A percentile compares a stretch with the other conserved stretches of the same genome.
phyloP scores from a whole-genome alignment of 2,797 vertebrate species.

The Sebastes kiyomatsui region DNA sequence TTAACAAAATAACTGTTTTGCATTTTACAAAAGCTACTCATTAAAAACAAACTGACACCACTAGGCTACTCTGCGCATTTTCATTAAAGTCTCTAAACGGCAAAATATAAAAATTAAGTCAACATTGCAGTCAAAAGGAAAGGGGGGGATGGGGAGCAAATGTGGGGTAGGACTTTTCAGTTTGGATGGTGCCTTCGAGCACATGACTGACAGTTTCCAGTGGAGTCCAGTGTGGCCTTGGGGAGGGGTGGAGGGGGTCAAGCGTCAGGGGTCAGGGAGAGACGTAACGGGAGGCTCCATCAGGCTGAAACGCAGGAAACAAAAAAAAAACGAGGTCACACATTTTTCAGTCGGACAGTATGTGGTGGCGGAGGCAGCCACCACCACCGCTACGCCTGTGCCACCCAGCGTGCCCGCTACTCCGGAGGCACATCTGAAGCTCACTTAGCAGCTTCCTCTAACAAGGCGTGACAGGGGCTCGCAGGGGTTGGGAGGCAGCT shows the following conservation, averaged over 20 bases:
- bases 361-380: slow-evolving; percentile 17
- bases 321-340: slow-evolving; percentile 53
- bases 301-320: slow-evolving; percentile 62
- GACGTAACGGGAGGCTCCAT: slow-evolving; percentile 48
- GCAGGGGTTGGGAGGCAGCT: slow-evolving; percentile 25
- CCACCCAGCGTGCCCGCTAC: slow-evolving; percentile 50
- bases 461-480: slow-evolving; percentile 64
- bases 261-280: slow-evolving; percentile 44
- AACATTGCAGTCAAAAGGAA: slow-evolving; percentile 60
- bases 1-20: slow-evolving; percentile 49
- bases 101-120: slow-evolving; percentile 78
- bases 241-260: slow-evolving; percentile 20
- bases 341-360: slow-evolving; percentile 20
- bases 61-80: slow-evolving; percentile 42
- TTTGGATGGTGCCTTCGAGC: slow-evolving; percentile 33
- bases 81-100: slow-evolving; percentile 51
- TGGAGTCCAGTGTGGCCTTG: slow-evolving; percentile 42
- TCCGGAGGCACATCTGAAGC: slow-evolving; percentile 63
- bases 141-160: background rate
- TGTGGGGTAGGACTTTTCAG: slow-evolving; percentile 24
- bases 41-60: slow-evolving; percentile 49
- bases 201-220: slow-evolving; percentile 53
- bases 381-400: slow-evolving; percentile 29
- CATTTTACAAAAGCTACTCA: slow-evolving; percentile 64
- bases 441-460: slow-evolving; percentile 73